Evolutionary conservation across 30 jellyfish, hydroid and myxozoan species (phyloP), one percentile per base, ranked within the genome.

Genomic region (Rhopilema esculentum): DNA sequence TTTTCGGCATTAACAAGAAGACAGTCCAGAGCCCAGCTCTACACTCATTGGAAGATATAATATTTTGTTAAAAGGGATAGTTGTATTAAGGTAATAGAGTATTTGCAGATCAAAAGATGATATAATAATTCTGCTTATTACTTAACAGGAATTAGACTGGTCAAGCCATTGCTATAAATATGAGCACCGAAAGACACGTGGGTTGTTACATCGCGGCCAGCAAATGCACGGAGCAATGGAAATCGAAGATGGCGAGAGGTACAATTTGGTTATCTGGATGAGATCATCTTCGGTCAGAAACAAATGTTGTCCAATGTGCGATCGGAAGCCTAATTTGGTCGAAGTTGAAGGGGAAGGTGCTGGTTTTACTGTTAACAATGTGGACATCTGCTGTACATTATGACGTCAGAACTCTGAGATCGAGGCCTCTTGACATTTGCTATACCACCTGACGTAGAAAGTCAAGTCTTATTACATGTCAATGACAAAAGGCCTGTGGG

Each of bases 191-290:
- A 87, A 70, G 57, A 61, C 86, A 21, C 75, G 62, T 23, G 98
- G 98, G 25, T 66, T 80, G 27, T 30, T 93, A 7, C 98, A 93
- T 64, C 96, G 97, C 16, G 98, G 97, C 7, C 97, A 84, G 69
- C 98, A 93, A 48, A 70, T 93, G 93, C 98, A 93, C 72, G 98
- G 98, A 48, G 97, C 98, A 19, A 93, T 93, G 89, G 97, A 97
- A 18, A 53, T 93, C 48, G 93, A 83, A 30, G 87, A 50, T 20
- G 98, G 98, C 9, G 91, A 88, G 69, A 69, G 98, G 48, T 88
- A 71, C 33, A 93, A 93, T 85, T 66, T 93, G 83, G 82, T 93
- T 63, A 88, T 93, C 66, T 93, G 98, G 98, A 84, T 93, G 96
- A 72, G 98, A 33, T 83, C 98, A 24, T 93, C 98, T 9, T 66